Base-by-base conservation (phyloP, 2,113 vertebrate species). In the Tyto alba region DNA sequence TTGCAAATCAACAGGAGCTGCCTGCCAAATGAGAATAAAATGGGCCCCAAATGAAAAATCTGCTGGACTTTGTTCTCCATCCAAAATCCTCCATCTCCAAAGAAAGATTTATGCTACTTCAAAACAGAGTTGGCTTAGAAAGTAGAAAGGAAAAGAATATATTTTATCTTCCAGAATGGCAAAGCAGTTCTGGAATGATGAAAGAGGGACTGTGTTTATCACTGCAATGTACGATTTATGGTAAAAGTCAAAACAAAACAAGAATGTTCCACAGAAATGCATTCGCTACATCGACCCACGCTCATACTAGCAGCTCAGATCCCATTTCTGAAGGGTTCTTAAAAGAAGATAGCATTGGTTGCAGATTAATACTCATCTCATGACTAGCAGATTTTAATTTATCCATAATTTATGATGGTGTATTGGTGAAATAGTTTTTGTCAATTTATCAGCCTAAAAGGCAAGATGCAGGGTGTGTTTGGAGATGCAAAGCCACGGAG, bases 251-350 rank as follows among this genome's bases (percentile, higher is more conserved):
- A 96, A 98, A 85, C 86, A 82, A 93, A 97, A 81, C 73, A 78
- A 78, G 79, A 83, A 71, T 10, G 67, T 79, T 96, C 87, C 89
- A 90, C 78, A 80, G 90, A 91, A 96, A 90, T 50, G 38, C 85
- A 95, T 91, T 97, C 60, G 74, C 89, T 93, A 20, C 83, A 94
- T 89, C 13, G 17, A 95, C 93, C 96, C 13, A 0, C 76, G 85
- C 92, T 90, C 29, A 9, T 20, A 81, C 57, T 85, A 79, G 86
- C 57, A 82, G 92, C 94, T 88, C 66, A 45, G 89, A 96, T 88
- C 94, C 83, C 82, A 48, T 95, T 97, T 97, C 96, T 83, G 95
- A 96, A 94, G 69, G 92, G 88, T 91, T 96, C 94, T 92, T 94
- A 59, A 88, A 93, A 89, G 69, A 75, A 57, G 50, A 94, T 63